A percentile compares a stretch with the other conserved stretches of the same genome.
Conservation (phyloP, 1,140 invertebrate species). For the Bradysia coprophila region DNA sequence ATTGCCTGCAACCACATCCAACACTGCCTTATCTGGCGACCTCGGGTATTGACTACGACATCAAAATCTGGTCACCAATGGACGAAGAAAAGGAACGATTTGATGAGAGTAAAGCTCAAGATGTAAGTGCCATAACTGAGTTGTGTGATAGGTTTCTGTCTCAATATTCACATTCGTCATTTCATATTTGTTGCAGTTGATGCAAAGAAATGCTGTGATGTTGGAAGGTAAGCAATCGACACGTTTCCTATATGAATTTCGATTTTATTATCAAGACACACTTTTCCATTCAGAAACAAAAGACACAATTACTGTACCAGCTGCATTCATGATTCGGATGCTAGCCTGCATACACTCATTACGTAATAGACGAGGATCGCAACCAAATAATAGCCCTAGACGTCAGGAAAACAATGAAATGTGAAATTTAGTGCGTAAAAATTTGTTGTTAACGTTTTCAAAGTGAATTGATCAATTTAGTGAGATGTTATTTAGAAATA, state of each 20-base stretch:
- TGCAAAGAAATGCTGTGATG: constrained; percentile 67
- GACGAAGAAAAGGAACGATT: constrained; percentile 36
- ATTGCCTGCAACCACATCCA: constrained; percentile 75
- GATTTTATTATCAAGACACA: too few species aligned
- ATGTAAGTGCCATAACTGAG: too few species aligned
- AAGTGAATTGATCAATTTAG: too few species aligned
- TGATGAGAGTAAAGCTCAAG: constrained; percentile 42
- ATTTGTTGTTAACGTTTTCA: too few species aligned
- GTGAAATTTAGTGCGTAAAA: too few species aligned
- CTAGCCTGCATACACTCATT: constrained; percentile 49
- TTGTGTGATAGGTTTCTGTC: too few species aligned
- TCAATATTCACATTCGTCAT: too few species aligned
- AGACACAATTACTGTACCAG: constrained; percentile 78
- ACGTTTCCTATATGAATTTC: too few species aligned
- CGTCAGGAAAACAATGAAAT: constrained; percentile 1
- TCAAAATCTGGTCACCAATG: constrained; percentile 70
- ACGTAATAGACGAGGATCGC: constrained; percentile 2
- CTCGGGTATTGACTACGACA: constrained; percentile 79
- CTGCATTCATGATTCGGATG: constrained; percentile 76
- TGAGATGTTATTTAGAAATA: too few species aligned
- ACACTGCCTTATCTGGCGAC: constrained; percentile 62
- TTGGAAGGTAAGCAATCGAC: too few species aligned
- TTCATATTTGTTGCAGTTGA: constrained; percentile 46
- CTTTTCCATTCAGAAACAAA: too few species aligned
- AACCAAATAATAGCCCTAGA: neutral